Conservation (phyloP, 2,888 invertebrate genomes). For the Machimus rusticus region DNA sequence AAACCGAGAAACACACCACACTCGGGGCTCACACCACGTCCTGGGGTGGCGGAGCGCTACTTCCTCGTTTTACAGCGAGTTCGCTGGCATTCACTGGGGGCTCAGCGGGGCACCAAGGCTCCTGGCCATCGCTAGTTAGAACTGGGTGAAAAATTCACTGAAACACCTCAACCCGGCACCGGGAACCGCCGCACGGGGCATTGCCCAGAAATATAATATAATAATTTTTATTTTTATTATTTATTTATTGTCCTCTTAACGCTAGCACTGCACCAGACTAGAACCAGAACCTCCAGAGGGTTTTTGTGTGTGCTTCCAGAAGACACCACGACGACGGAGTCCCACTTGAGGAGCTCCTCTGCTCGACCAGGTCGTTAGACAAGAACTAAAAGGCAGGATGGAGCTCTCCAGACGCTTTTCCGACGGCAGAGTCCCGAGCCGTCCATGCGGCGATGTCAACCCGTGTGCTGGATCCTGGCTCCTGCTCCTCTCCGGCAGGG, state of each 20-base stretch:
- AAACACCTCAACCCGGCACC: neutral
- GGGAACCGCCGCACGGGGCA: neutral
- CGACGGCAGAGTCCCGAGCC: conserved; percentile 7
- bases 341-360: neutral
- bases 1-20: neutral
- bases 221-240: neutral
- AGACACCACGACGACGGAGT: neutral
- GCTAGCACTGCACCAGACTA: conserved; percentile 15
- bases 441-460: conserved; percentile 24
- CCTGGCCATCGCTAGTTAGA: neutral
- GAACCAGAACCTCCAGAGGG: neutral
- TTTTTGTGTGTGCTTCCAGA: neutral
- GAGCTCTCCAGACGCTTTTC: conserved; percentile 23
- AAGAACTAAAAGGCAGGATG: conserved; percentile 37
- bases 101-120: neutral
- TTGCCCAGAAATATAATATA: neutral
- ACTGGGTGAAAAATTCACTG: neutral
- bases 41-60: neutral
- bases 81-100: conserved; percentile 1
- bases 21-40: neutral
- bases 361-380: conserved; percentile 23
- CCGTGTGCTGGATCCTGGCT: conserved; percentile 6
- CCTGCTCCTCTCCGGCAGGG: neutral
- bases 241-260: neutral
- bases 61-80: neutral